Conservation (phyloP, 2,797 vertebrate species). For the Paguma larvata region DNA sequence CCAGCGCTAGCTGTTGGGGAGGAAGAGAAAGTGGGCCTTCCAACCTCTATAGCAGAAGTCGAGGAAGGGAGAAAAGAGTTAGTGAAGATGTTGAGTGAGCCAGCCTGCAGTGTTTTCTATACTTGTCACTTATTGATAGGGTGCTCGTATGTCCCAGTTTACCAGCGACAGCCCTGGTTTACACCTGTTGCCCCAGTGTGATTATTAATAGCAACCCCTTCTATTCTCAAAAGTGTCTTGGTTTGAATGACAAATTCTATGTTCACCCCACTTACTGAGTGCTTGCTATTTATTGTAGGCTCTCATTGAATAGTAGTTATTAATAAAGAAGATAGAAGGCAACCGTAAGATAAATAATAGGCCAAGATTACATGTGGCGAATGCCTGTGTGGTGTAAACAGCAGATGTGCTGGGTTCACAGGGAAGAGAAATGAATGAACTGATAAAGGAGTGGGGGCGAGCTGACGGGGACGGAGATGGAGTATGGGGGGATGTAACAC, state of each 20-base stretch:
- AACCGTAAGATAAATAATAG: not conserved
- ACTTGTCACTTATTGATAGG: not conserved
- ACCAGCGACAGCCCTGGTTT: not conserved
- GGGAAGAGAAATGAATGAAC: not conserved
- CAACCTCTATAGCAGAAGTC: not conserved
- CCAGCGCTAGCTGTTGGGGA: not conserved
- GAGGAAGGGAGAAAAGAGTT: not conserved
- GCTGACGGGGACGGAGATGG: not conserved
- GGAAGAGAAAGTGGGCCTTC: not conserved
- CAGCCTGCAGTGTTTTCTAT: not conserved
- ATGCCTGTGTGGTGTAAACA: not conserved
- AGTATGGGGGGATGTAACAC: not conserved
- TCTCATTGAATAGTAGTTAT: not conserved
- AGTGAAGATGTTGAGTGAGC: not conserved
- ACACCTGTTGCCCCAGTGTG: not conserved
- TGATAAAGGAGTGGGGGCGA: not conserved
- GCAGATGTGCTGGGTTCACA: not conserved
- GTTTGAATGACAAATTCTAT: not conserved
- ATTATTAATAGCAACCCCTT: not conserved
- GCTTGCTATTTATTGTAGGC: not conserved
- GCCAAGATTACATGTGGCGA: not conserved
- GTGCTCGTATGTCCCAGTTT: not conserved
- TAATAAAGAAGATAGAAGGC: not conserved
- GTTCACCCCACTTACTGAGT: not conserved
- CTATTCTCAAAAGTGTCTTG: not conserved